Conservation (phyloP, 2,888 invertebrate species). For the Megaustenia siamemsis region DNA sequence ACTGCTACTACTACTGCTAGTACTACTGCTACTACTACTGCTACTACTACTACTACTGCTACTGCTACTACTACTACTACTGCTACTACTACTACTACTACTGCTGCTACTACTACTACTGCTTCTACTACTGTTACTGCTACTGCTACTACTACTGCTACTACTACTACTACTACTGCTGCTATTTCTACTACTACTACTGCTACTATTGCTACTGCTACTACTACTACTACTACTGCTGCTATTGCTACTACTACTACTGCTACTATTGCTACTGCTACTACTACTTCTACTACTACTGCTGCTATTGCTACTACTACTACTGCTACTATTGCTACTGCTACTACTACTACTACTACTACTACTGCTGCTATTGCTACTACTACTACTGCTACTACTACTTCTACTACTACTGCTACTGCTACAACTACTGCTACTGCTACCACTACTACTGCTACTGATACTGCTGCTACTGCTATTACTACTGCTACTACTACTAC, state of each 20-base stretch:
- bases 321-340: constrained; percentile 43
- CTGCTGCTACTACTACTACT: constrained; percentile 37
- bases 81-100: constrained; percentile 1
- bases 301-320: constrained; percentile 6
- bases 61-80: constrained; percentile 7
- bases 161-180: neutral
- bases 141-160: constrained; percentile 13
- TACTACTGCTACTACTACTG: constrained; percentile 10
- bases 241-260: neutral
- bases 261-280: neutral
- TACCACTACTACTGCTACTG: constrained; percentile 11
- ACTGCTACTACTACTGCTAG: neutral
- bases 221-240: constrained; percentile 29
- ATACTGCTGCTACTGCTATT: too few relatives aligned
- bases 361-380: neutral
- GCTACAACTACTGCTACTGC: constrained; percentile 16
- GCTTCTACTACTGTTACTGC: constrained; percentile 30
- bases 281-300: constrained; percentile 5
- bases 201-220: constrained; percentile 30
- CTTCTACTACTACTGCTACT: constrained; percentile 29
- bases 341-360: constrained; percentile 17
- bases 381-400: constrained; percentile 12
- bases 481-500: too few relatives aligned
- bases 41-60: constrained; percentile 1
- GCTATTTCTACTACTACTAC: constrained; percentile 18